Evolutionary conservation across 2,113 vertebrate species (phyloP).

Genomic region (Platichthys stellatus): DNA sequence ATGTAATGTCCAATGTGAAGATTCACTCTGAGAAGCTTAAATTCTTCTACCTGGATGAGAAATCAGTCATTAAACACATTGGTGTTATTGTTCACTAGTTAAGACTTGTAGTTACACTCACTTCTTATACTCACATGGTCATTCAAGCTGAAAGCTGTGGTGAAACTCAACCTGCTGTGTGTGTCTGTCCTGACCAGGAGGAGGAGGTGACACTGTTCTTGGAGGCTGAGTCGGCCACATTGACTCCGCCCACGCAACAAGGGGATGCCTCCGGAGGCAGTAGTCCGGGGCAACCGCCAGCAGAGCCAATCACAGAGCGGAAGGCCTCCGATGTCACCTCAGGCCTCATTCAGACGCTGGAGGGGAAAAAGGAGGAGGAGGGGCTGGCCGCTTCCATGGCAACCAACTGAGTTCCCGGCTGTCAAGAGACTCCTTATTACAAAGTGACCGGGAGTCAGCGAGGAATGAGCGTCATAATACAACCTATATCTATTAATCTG

Average conservation of each 20-base stretch:
- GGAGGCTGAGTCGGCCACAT: slow-evolving; percentile 90
- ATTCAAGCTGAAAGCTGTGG: no score
- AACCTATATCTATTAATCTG: slow-evolving; percentile 76
- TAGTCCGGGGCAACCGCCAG: slow-evolving; percentile 85
- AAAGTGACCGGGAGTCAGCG: slow-evolving; percentile 67
- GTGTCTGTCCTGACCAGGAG: slow-evolving; percentile 70
- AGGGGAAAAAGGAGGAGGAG: slow-evolving; percentile 87
- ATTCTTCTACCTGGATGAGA: no score
- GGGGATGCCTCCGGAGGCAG: slow-evolving; percentile 86
- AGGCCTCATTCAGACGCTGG: slow-evolving; percentile 89
- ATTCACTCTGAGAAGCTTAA: no score
- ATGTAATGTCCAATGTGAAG: no score
- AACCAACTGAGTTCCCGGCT: slow-evolving; percentile 78
- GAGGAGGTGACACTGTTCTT: slow-evolving; percentile 91
- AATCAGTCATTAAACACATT: no score
- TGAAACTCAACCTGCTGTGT: slow-evolving; percentile 4
- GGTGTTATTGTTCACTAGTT: no score
- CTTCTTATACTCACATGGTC: no score
- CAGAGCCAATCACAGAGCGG: slow-evolving; percentile 85
- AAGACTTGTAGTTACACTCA: no score
- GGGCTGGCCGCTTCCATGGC: slow-evolving; percentile 58
- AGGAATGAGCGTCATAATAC: slow-evolving; percentile 67
- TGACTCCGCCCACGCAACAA: slow-evolving; percentile 83
- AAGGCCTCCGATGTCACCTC: slow-evolving; percentile 92
- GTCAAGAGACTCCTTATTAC: slow-evolving; percentile 49